These are phyloP conservation scores for Pygoscelis antarcticus DNA, from an alignment of 2,113 vertebrate genomes.

Conservation along the genomic window DNA sequence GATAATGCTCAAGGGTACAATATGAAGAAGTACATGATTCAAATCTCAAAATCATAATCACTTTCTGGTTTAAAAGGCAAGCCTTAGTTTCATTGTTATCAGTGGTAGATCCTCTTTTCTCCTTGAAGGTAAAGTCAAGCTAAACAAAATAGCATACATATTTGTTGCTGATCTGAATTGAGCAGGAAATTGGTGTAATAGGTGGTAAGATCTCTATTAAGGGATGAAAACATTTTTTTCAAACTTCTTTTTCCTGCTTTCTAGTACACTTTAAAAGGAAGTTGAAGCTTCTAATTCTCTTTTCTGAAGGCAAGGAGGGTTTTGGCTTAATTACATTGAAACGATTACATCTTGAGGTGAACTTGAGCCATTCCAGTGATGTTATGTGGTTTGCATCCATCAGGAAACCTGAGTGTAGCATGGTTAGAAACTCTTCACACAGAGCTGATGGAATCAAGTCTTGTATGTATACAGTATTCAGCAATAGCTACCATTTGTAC, in stretches of 20 bases:
- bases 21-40: background rate
- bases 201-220: background rate
- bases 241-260: background rate
- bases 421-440: background rate
- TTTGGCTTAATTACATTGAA: background rate
- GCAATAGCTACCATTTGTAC: background rate
- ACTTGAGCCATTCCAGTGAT: background rate
- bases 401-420: background rate
- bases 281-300: background rate
- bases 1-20: background rate
- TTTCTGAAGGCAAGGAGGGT: background rate
- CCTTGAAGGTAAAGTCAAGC: background rate
- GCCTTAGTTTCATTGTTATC: background rate
- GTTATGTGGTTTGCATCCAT: background rate
- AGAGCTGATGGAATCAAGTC: background rate
- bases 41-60: background rate
- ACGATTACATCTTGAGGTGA: background rate
- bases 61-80: background rate
- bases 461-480: background rate
- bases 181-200: background rate
- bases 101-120: background rate
- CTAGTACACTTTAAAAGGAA: background rate
- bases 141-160: background rate
- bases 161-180: background rate
- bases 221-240: background rate